A percentile compares a stretch with the other conserved stretches of the same genome.
These are phyloP conservation scores for Zaprionus kolodkinae DNA, from an alignment of 1,140 invertebrate genomes.

Conservation along the genomic window DNA sequence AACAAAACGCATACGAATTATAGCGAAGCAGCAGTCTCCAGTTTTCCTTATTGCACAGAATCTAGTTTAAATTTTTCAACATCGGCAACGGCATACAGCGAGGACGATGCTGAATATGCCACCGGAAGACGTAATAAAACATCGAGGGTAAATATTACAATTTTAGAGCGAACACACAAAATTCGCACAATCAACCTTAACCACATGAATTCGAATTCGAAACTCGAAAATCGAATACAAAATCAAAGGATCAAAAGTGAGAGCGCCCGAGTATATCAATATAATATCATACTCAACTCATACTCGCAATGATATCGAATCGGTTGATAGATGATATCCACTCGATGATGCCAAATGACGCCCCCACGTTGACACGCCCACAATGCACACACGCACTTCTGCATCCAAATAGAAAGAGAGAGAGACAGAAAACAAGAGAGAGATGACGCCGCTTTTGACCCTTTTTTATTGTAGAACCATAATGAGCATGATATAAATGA, in stretches of 20 bases:
- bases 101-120: conserved; percentile 86
- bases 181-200: conserved; percentile 31
- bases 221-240: conserved; percentile 47
- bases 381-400: conserved; percentile 24
- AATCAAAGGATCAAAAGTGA: conserved; percentile 78
- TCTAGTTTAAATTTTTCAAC: conserved; percentile 85
- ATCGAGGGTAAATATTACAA: conserved; percentile 85
- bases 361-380: conserved; percentile 37
- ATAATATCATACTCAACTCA: background rate
- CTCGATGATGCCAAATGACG: conserved; percentile 49
- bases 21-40: conserved; percentile 84
- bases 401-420: conserved; percentile 23
- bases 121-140: conserved; percentile 85
- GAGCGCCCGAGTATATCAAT: conserved; percentile 50
- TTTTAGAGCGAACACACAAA: conserved; percentile 75
- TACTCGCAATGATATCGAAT: background rate
- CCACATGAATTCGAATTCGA: conserved; percentile 37
- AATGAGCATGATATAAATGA: conserved; percentile 22
- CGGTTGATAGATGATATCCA: background rate
- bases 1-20: conserved; percentile 70
- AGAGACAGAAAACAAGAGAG: background rate
- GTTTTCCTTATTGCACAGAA: conserved; percentile 85
- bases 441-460: conserved; percentile 70
- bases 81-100: conserved; percentile 85
- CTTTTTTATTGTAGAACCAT: conserved; percentile 66